Conservation (phyloP, 2,113 vertebrate species). For the Camelus dromedarius region DNA sequence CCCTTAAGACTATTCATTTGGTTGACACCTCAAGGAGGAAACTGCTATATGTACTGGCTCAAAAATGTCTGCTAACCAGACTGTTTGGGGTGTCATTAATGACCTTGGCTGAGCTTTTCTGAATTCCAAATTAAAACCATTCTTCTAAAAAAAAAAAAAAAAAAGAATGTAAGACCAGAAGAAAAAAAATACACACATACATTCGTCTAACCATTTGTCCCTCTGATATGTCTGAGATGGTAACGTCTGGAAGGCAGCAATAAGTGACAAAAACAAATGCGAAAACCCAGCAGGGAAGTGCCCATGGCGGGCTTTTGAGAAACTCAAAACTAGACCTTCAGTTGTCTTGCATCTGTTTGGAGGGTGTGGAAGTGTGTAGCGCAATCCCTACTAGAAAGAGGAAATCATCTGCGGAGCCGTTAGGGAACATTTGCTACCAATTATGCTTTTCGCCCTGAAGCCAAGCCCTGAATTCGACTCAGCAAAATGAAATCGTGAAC, state of each 20-base stretch:
- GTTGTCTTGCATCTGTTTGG: background rate
- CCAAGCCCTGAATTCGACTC: conserved; percentile 59
- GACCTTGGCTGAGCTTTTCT: background rate
- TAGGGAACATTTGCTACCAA: conserved; percentile 48
- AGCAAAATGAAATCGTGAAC: conserved; percentile 57
- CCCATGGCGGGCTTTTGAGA: background rate
- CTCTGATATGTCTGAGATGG: background rate
- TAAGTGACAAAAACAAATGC: background rate
- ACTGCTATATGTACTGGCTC: background rate
- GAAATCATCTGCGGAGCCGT: conserved; percentile 66
- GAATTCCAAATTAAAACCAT: background rate
- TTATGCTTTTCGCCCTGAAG: conserved; percentile 61
- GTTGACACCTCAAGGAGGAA: background rate
- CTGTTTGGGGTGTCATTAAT: background rate
- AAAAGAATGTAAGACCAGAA: no score
- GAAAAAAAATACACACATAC: no score
- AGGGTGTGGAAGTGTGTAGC: background rate
- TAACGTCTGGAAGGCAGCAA: background rate
- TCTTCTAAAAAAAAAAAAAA: background rate
- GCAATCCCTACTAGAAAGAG: background rate
- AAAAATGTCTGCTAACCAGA: background rate
- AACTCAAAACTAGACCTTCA: background rate
- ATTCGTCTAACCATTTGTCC: background rate
- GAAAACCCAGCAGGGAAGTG: background rate
- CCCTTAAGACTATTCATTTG: background rate